Percentiles rank a stretch among this genome's conserved stretches.
phyloP scores from a whole-genome alignment of 2,113 vertebrate genomes.

The Todiramphus chloris region DNA sequence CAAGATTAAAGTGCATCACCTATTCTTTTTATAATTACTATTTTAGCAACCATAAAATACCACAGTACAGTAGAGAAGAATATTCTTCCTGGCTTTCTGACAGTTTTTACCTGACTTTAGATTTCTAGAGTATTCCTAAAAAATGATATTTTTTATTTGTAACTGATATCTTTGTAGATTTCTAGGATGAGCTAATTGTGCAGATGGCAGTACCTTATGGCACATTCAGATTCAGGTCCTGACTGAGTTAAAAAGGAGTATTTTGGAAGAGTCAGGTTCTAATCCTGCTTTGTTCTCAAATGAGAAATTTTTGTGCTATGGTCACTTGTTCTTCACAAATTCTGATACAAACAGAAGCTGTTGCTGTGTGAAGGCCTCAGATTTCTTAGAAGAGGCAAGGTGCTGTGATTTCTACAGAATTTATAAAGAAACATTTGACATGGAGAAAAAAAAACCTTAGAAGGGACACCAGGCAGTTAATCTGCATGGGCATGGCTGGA shows the following conservation, averaged over 20 bases:
- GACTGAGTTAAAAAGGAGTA: not conserved
- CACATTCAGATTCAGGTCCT: not conserved
- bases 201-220: not conserved
- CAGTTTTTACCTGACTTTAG: not conserved
- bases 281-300: not conserved
- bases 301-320: not conserved
- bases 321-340: not conserved
- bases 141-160: not conserved
- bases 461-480: not conserved
- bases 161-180: not conserved
- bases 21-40: not conserved
- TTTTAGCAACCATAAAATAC: not conserved
- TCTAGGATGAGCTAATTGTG: not conserved
- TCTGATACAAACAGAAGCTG: not conserved
- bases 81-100: not conserved
- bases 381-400: not conserved
- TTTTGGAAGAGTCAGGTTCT: not conserved
- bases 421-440: not conserved
- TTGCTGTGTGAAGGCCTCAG: not conserved
- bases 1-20: not conserved
- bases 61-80: not conserved
- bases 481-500: not conserved
- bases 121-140: not conserved
- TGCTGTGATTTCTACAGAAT: not conserved
- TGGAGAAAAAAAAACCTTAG: not conserved